Evolutionary conservation across 2,797 vertebrate species (phyloP).

Genomic region (Epinephelus coioides): DNA sequence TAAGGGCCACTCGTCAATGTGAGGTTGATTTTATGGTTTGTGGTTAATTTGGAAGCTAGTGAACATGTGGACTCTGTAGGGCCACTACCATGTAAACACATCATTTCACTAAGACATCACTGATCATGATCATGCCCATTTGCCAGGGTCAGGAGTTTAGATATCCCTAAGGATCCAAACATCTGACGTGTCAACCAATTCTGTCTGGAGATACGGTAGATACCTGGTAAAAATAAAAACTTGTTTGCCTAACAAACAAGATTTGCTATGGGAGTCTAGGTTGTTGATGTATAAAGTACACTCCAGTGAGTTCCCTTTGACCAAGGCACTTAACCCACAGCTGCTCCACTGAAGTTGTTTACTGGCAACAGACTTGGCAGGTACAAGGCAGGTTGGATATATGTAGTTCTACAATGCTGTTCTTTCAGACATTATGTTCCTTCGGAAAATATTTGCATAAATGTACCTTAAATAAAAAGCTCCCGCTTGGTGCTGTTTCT

Average conservation of each 20-base stretch:
- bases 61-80: background rate
- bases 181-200: background rate
- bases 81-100: background rate
- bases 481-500: background rate
- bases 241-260: background rate
- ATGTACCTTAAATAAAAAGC: background rate
- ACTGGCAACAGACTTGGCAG: background rate
- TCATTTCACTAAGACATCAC: background rate
- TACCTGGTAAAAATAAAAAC: background rate
- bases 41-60: background rate
- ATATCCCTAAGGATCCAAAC: background rate
- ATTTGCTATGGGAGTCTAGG: background rate
- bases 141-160: background rate
- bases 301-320: background rate
- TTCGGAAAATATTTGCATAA: background rate
- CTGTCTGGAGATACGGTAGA: background rate
- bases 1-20: background rate
- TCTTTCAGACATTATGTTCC: constrained; percentile 1
- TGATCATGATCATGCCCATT: background rate
- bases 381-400: background rate
- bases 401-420: background rate
- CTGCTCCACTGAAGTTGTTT: constrained; percentile 1
- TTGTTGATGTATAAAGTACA: background rate
- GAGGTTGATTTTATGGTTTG: background rate
- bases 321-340: background rate